Evolutionary conservation across 1,140 invertebrate genomes (phyloP).

Genomic region (Zaprionus ghesquierei): DNA sequence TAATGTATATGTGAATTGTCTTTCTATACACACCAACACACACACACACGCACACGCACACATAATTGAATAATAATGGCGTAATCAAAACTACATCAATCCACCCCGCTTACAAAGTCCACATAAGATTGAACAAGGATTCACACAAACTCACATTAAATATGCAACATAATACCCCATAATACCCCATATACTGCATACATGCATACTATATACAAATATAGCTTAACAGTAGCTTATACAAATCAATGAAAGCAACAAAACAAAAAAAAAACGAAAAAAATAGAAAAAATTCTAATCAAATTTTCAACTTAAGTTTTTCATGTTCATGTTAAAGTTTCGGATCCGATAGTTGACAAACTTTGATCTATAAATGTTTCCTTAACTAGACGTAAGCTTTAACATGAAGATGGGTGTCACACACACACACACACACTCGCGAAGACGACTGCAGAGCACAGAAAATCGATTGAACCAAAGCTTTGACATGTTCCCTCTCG

Average conservation of each 20-base stretch:
- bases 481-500: not conserved
- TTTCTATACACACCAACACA: slow-evolving; percentile 20
- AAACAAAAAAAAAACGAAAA: not conserved
- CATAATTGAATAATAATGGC: slow-evolving; percentile 56
- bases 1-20: slow-evolving; percentile 21
- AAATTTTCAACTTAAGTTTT: not conserved
- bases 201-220: slow-evolving; percentile 10
- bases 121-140: no score
- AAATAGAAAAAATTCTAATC: not conserved
- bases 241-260: not conserved
- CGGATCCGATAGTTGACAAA: not conserved
- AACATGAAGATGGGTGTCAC: not conserved
- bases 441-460: not conserved
- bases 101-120: not conserved
- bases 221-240: slow-evolving; percentile 14
- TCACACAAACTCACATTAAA: not conserved
- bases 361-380: not conserved
- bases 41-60: slow-evolving; percentile 15
- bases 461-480: not conserved
- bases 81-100: slow-evolving; percentile 62
- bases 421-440: slow-evolving; percentile 2
- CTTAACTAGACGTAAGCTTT: not conserved
- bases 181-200: not conserved
- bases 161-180: not conserved
- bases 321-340: not conserved